These are phyloP conservation scores for Lysiphlebus fabarum DNA, from an alignment of 1,140 invertebrate species.

Conservation along the genomic window DNA sequence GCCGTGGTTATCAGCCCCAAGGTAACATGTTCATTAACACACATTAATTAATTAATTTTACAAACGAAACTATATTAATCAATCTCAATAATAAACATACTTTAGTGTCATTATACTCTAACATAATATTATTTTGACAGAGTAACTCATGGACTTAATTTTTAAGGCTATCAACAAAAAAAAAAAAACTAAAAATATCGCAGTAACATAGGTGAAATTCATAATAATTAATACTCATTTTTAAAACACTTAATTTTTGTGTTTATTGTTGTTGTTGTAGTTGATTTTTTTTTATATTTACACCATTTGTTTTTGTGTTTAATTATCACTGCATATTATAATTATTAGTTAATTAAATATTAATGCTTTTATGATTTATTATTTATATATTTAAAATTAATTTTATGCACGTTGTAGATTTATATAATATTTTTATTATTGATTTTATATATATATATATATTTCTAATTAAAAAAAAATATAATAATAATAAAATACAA, in stretches of 20 bases:
- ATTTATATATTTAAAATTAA: neutral
- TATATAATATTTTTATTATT: neutral
- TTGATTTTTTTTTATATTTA: slow-evolving; percentile 1
- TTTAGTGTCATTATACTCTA: slow-evolving; percentile 38
- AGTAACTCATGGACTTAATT: slow-evolving; percentile 49
- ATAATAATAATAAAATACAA: slow-evolving; percentile 10
- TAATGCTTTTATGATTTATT: neutral
- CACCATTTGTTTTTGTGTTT: neutral
- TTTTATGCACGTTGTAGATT: neutral
- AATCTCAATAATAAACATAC: slow-evolving; percentile 9
- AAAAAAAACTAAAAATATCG: slow-evolving; percentile 42
- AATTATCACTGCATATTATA: neutral
- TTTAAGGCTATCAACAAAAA: slow-evolving; percentile 36
- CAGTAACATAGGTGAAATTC: slow-evolving; percentile 52
- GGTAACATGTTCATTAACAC: slow-evolving; percentile 56
- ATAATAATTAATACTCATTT: slow-evolving; percentile 28
- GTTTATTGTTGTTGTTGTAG: slow-evolving; percentile 24
- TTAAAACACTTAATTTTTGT: slow-evolving; percentile 14
- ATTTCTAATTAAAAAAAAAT: slow-evolving; percentile 1
- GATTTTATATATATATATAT: neutral
- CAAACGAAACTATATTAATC: neutral
- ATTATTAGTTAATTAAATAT: slow-evolving; percentile 3
- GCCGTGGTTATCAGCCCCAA: slow-evolving; percentile 74
- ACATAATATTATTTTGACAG: slow-evolving; percentile 49
- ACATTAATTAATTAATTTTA: neutral